Conservation (phyloP, 92 coral and sea anemone species). For the Palythoa grandiflora region DNA sequence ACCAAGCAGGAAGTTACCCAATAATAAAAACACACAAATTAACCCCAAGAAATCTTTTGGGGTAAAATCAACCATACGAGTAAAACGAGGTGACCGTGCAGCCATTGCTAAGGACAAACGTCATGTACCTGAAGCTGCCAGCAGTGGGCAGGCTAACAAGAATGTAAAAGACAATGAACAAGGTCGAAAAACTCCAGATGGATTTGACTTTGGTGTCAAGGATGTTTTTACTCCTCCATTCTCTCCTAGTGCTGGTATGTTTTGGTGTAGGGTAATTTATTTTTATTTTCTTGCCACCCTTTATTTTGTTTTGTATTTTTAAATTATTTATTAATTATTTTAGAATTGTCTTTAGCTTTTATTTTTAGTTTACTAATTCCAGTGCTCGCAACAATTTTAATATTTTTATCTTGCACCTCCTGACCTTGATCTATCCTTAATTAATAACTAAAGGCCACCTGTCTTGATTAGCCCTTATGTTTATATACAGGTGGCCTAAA, state of each 20-base stretch:
- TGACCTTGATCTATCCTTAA: too few species aligned
- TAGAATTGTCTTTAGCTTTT: too few species aligned
- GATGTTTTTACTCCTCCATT: conserved; percentile 39
- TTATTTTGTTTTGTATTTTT: too few species aligned
- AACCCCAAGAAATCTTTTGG: conserved; percentile 80
- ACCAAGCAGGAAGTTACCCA: background rate
- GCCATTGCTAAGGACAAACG: background rate
- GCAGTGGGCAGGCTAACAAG: background rate
- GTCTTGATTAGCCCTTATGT: too few species aligned
- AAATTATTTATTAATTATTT: too few species aligned
- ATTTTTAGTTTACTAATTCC: too few species aligned
- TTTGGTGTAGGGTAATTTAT: too few species aligned
- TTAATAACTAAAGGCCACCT: too few species aligned
- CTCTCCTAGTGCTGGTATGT: conserved; percentile 35
- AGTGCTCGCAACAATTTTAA: too few species aligned
- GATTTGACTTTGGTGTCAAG: background rate
- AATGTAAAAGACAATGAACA: background rate
- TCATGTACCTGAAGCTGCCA: background rate
- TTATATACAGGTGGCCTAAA: too few species aligned
- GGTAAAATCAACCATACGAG: conserved; percentile 62
- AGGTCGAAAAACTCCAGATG: conserved; percentile 33
- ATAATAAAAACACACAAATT: background rate
- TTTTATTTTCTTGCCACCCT: too few species aligned
- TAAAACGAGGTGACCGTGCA: conserved; percentile 67
- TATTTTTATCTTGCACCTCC: too few species aligned